phyloP scores from a whole-genome alignment of 1,140 invertebrate genomes.

The Kradibia gibbosae region DNA sequence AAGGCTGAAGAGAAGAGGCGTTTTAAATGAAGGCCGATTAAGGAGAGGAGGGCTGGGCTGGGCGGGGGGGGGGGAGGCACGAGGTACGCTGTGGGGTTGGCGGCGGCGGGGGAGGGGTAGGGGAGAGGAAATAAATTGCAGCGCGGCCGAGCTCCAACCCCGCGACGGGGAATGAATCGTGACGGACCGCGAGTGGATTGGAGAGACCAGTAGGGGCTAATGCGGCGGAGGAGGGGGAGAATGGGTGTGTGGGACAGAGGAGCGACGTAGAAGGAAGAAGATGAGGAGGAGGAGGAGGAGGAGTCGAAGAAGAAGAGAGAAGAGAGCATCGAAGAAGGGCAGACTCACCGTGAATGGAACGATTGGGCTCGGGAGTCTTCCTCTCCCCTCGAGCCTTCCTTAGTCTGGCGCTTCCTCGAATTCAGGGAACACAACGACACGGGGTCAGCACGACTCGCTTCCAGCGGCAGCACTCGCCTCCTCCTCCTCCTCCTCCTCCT shows the following conservation, averaged over 20 bases:
- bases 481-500: not conserved
- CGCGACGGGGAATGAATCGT: no score
- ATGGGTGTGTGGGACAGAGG: no score
- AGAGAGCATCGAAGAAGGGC: not conserved
- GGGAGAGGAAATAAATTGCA: not conserved
- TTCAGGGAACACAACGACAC: not conserved
- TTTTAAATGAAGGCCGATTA: not conserved
- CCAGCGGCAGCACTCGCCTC: not conserved
- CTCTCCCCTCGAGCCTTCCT: not conserved
- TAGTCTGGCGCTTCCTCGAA: not conserved
- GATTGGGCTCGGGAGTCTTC: not conserved
- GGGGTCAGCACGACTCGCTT: not conserved
- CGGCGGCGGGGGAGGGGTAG: no score
- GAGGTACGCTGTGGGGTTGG: not conserved
- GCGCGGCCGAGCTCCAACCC: not conserved
- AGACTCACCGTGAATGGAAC: constrained; percentile 17
- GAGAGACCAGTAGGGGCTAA: no score
- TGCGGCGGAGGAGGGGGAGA: no score
- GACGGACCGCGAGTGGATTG: no score
- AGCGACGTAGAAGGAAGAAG: not conserved
- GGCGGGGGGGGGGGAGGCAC: not conserved
- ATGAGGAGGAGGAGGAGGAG: not conserved
- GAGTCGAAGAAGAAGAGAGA: not conserved
- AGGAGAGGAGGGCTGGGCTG: not conserved
- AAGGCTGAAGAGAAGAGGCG: no score